Evolutionary conservation across 2,113 vertebrate genomes (phyloP).

Genomic region (Brachypteracias leptosomus): DNA sequence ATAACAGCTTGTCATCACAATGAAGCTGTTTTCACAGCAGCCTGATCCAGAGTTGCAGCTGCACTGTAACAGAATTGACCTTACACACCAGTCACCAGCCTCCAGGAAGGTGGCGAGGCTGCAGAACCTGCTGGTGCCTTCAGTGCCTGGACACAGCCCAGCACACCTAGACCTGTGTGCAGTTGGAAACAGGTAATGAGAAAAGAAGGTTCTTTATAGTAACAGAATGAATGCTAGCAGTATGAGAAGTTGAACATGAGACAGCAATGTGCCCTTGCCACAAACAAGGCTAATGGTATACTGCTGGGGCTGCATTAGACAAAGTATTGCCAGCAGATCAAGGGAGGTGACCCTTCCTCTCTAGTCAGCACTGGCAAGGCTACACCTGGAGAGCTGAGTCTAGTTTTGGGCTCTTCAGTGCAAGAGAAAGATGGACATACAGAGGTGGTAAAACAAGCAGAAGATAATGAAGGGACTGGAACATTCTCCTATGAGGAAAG

Average conservation of each 20-base stretch:
- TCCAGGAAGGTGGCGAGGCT: not conserved
- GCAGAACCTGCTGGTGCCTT: not conserved
- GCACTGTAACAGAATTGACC: not conserved
- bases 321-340: too few species aligned
- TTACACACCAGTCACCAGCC: not conserved
- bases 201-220: not conserved
- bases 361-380: too few species aligned
- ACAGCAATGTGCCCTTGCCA: not conserved
- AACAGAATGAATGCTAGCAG: not conserved
- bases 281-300: not conserved
- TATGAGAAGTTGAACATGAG: not conserved
- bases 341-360: not conserved
- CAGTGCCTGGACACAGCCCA: not conserved
- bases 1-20: not conserved
- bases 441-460: not conserved
- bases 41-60: not conserved
- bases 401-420: not conserved
- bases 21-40: not conserved
- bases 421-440: not conserved
- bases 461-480: not conserved
- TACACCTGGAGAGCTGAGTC: not conserved
- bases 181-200: not conserved
- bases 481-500: not conserved
- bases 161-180: rapidly evolving
- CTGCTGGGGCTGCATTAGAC: not conserved